phyloP scores from a whole-genome alignment of 2,888 invertebrate genomes.

The Cheiracanthium punctorium region DNA sequence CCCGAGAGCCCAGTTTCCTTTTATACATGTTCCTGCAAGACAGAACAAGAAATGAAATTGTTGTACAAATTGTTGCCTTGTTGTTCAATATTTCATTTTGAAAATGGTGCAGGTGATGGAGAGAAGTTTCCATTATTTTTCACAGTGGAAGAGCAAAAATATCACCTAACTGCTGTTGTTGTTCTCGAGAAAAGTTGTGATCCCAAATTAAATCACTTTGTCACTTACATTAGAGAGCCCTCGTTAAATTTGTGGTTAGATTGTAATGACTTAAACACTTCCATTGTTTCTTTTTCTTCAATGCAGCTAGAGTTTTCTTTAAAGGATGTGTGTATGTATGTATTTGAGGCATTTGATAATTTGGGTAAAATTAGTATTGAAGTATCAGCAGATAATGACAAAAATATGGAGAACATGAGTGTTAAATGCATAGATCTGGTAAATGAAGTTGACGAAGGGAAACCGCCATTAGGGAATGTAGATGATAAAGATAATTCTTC shows the following conservation, averaged over 20 bases:
- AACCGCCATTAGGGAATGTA: no score
- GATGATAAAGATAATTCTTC: no score
- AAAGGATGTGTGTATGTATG: conserved; percentile 19
- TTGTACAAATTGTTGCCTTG: conserved; percentile 25
- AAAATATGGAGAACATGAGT: no score
- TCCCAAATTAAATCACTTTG: conserved; percentile 21
- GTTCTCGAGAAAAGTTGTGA: conserved; percentile 24
- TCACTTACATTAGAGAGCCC: conserved; percentile 41
- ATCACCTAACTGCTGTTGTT: conserved; percentile 33
- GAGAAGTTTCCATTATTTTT: conserved; percentile 2
- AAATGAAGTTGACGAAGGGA: no score
- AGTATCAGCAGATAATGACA: no score
- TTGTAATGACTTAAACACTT: conserved; percentile 40
- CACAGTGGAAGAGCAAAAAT: conserved; percentile 1
- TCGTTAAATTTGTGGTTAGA: conserved; percentile 26
- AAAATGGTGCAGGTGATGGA: conserved; percentile 40
- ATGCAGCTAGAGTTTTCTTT: conserved; percentile 8
- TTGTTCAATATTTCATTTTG: conserved; percentile 56
- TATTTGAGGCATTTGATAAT: conserved; percentile 42
- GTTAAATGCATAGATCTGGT: no score
- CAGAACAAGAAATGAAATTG: conserved; percentile 10
- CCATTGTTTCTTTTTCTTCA: conserved; percentile 2
- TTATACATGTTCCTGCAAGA: conserved; percentile 30
- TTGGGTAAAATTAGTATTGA: not conserved
- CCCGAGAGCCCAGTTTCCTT: conserved; percentile 9